Conservation (phyloP, 2,888 invertebrate species). For the Tipula vernalis region DNA sequence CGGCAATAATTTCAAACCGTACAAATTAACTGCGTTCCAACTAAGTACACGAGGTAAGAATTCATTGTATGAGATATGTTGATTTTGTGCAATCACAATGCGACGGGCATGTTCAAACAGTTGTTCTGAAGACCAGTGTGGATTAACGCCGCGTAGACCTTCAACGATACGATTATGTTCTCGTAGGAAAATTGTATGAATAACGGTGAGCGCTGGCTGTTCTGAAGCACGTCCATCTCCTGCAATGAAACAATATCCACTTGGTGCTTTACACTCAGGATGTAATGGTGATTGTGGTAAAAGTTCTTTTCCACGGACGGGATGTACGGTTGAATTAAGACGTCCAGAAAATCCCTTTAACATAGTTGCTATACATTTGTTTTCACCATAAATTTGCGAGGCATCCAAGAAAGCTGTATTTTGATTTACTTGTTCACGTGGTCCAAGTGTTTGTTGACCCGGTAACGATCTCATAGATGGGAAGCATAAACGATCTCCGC, state of each 20-base stretch:
- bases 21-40: conserved; percentile 77
- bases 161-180: conserved; percentile 83
- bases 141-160: conserved; percentile 65
- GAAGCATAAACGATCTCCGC: conserved; percentile 77
- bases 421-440: conserved; percentile 87
- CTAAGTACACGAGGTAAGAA: conserved; percentile 84
- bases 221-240: conserved; percentile 88
- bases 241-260: conserved; percentile 77
- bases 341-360: conserved; percentile 70
- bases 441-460: conserved; percentile 76
- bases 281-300: conserved; percentile 65
- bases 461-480: conserved; percentile 90
- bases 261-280: conserved; percentile 78
- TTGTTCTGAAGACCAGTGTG: conserved; percentile 79
- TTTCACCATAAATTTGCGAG: conserved; percentile 83
- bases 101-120: conserved; percentile 70
- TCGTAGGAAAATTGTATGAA: conserved; percentile 79
- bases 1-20: conserved; percentile 69
- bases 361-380: conserved; percentile 62
- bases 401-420: conserved; percentile 83
- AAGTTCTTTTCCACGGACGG: conserved; percentile 61
- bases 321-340: conserved; percentile 67
- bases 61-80: conserved; percentile 77
- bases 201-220: conserved; percentile 76
- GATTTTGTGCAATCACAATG: conserved; percentile 63